Conservation (phyloP, 1,140 invertebrate species). For the Liolophura sinensis region DNA sequence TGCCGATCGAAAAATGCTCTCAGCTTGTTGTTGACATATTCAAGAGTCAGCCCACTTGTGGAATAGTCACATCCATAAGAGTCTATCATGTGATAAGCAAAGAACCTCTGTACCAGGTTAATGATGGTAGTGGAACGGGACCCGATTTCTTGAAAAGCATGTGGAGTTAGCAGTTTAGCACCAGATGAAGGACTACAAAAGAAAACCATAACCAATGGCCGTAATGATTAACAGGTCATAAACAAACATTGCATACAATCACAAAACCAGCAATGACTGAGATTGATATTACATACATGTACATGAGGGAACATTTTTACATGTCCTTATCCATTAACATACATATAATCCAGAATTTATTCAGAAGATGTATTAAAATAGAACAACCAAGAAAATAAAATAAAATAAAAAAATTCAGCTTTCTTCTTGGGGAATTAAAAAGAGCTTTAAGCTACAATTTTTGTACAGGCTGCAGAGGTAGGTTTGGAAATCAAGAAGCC, state of each 20-base stretch:
- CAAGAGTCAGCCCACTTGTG: constrained; percentile 45
- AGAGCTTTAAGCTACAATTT: no score
- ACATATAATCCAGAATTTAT: no score
- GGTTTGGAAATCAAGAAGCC: no score
- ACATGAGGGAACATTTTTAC: background rate
- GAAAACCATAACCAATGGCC: background rate
- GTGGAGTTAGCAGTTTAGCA: constrained; percentile 35
- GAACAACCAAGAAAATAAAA: no score
- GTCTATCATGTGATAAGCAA: constrained; percentile 51
- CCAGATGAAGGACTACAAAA: constrained; percentile 29
- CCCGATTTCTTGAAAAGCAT: constrained; percentile 42
- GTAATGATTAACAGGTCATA: background rate
- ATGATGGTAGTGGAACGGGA: constrained; percentile 39
- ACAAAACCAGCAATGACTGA: background rate
- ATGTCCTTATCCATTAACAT: background rate
- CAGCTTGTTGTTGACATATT: constrained; percentile 46
- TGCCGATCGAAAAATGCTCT: constrained; percentile 48
- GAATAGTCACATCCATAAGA: constrained; percentile 56
- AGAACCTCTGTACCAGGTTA: constrained; percentile 47
- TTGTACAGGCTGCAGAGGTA: no score
- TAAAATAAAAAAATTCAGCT: no score
- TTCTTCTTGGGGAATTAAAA: no score
- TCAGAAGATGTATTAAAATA: no score
- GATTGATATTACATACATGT: background rate
- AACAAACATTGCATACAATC: background rate